Evolutionary conservation across 2,113 vertebrate species (phyloP).

Genomic region (Campylomormyrus numenius): DNA sequence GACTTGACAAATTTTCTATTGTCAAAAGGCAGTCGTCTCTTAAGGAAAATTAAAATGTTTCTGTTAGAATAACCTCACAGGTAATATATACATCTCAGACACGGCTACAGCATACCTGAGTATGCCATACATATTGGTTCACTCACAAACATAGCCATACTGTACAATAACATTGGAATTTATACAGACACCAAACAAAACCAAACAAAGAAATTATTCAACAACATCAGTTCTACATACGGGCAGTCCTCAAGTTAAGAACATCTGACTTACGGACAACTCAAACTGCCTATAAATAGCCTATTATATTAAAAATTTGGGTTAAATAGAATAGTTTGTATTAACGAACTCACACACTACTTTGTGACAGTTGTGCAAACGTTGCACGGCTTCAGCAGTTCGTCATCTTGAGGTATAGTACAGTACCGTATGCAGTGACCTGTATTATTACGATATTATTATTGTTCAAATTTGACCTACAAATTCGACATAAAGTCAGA

Average conservation of each 20-base stretch:
- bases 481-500: not conserved
- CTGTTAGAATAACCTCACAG: not conserved
- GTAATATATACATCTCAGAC: not conserved
- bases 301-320: not conserved
- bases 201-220: not conserved
- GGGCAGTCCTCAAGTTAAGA: not conserved
- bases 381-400: not conserved
- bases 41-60: not conserved
- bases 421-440: not conserved
- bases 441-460: not conserved
- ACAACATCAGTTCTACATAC: not conserved
- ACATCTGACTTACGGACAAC: not conserved
- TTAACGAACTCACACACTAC: not conserved
- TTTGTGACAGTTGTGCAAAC: not conserved
- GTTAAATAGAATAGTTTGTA: not conserved
- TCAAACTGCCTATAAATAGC: not conserved
- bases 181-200: not conserved
- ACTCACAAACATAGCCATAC: not conserved
- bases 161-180: not conserved
- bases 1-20: not conserved
- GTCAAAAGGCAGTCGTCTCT: not conserved
- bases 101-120: not conserved
- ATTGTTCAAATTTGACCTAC: not conserved
- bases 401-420: not conserved
- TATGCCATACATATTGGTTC: not conserved